Base-by-base conservation (phyloP, 2,113 vertebrate genomes). In the Suncus etruscus region DNA sequence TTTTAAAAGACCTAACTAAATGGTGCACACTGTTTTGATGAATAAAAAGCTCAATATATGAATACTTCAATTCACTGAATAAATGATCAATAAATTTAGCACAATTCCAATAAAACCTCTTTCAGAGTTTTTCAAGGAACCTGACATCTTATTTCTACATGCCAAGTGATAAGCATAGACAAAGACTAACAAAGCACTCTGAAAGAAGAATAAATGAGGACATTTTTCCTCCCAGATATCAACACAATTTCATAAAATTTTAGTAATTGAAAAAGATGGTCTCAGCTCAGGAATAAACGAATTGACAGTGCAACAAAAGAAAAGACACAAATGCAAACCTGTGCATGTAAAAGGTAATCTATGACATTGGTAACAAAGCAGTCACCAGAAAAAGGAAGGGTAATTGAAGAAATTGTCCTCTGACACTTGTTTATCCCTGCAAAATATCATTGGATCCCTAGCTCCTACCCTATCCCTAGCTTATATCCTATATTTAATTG, bases 1-100 rank as follows among this genome's bases (percentile, higher is more conserved):
- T 54, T 77, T 15, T 16, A 73, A 82, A 86, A 87, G 50, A 63
- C 39, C 54, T 89, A 94, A 84, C 80, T 69, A 89, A 93, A 78
- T 78, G 45, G 18, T 27, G 54, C 29, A 54, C 3, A 73, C 0
- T 58, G 11, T 83, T 83, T 83, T 77, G 76, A 32, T 63, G 24
- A 3, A 5, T 84, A 74, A 8, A 81, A 87, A 81, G 66, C 27
- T 79, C 61, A 73, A 1, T 58, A 78, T 91, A 86, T 89, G 14
- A 48, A 45, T 58, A 1, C 66, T 91, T 29, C 91, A 68, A 72
- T 89, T 32, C 58, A 61, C 58, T 61, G 18, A 61, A 61, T 87
- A 85, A 82, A 24, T 58, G 22, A 77, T 89, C 82, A 65, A 25
- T 77, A 76, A 32, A 83, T 74, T 94, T 54, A 89, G 32, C 66